Percentiles rank a stretch among this genome's conserved stretches.
Conservation (phyloP, 1,140 invertebrate genomes). For the Lithobius niger region DNA sequence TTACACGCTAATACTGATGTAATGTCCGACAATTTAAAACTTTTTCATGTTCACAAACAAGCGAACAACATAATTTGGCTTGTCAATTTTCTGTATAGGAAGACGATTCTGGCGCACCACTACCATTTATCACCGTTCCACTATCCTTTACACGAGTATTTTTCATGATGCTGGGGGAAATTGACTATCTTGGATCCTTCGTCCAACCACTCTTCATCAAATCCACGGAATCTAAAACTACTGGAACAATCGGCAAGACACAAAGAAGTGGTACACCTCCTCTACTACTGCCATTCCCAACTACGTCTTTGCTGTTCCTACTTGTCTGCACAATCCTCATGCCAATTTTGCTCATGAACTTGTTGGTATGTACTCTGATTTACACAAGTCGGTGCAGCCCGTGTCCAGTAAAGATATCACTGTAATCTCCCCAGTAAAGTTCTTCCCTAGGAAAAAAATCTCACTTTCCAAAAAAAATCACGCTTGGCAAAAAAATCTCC, state of each 20-base stretch:
- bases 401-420: too few species aligned
- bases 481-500: too few species aligned
- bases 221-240: background rate
- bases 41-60: background rate
- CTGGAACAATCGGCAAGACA: background rate
- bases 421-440: too few species aligned
- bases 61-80: too few species aligned
- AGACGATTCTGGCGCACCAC: too few species aligned
- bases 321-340: conserved; percentile 74
- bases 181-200: conserved; percentile 73
- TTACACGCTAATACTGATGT: too few species aligned
- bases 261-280: conserved; percentile 1
- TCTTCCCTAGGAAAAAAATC: background rate
- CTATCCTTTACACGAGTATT: conserved; percentile 66
- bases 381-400: too few species aligned
- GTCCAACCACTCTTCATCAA: conserved; percentile 49
- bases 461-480: too few species aligned
- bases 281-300: conserved; percentile 51
- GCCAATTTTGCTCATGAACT: conserved; percentile 82
- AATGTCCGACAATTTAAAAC: background rate
- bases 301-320: conserved; percentile 61
- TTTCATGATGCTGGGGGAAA: conserved; percentile 58
- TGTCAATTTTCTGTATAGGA: conserved; percentile 44
- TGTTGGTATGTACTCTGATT: conserved; percentile 46
- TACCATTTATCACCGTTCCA: conserved; percentile 54